Evolutionary conservation across 2,797 vertebrate genomes (phyloP).

Genomic region (Netta rufina): DNA sequence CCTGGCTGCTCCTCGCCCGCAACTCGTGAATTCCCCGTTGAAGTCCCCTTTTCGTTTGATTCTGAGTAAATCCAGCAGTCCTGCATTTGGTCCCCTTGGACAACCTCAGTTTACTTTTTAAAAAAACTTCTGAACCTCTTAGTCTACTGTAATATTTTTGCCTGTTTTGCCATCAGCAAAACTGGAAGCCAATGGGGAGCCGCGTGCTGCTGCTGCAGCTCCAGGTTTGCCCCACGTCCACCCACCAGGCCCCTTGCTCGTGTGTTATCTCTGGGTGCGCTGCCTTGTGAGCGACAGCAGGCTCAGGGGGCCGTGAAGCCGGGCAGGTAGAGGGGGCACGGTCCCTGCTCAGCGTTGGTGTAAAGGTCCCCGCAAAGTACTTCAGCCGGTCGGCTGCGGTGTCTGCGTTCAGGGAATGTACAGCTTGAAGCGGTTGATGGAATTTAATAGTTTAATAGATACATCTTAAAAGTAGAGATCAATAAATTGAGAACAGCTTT

Average conservation of each 20-base stretch:
- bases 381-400: background rate
- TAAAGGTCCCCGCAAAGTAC: background rate
- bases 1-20: no score
- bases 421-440: background rate
- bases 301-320: no score
- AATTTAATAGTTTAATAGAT: background rate
- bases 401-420: background rate
- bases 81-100: no score
- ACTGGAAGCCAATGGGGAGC: fast-evolving
- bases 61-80: fast-evolving
- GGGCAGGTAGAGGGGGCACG: fast-evolving
- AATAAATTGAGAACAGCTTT: background rate
- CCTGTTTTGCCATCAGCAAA: fast-evolving
- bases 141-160: fast-evolving
- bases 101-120: background rate
- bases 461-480: background rate
- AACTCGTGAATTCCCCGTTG: no score
- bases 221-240: background rate
- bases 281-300: no score
- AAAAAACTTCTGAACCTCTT: background rate
- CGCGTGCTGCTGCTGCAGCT: fast-evolving
- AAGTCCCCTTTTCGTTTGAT: fast-evolving
- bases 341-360: background rate
- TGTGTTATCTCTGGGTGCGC: fast-evolving
- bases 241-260: fast-evolving